phyloP scores from a whole-genome alignment of 2,113 vertebrate species.

The Podarcis muralis region DNA sequence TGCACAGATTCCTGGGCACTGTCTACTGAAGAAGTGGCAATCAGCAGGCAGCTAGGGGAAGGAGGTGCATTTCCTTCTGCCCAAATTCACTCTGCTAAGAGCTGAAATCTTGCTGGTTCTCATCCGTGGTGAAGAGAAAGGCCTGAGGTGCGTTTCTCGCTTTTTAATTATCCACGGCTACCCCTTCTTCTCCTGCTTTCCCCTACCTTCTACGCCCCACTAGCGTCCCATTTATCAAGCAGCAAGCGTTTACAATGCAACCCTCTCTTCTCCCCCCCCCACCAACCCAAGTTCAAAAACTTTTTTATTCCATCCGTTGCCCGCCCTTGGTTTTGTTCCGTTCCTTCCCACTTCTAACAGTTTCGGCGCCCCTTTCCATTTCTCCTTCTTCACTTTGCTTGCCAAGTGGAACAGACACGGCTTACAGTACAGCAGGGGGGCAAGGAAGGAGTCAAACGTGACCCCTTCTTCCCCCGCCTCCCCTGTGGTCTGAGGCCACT shows the following conservation, averaged over 20 bases:
- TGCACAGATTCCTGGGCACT: neutral
- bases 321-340: constrained; percentile 21
- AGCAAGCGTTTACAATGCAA: neutral
- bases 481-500: constrained; percentile 33
- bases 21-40: too few species aligned
- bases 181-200: neutral
- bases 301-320: constrained; percentile 24
- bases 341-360: constrained; percentile 52
- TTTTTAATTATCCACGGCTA: neutral
- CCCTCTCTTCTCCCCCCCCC: neutral
- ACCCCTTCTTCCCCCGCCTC: neutral
- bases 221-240: neutral
- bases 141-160: neutral
- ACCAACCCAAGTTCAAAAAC: constrained; percentile 18
- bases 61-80: neutral
- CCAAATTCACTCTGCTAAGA: neutral
- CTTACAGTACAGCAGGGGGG: constrained; percentile 18
- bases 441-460: neutral
- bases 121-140: neutral
- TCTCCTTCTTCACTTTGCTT: constrained; percentile 23
- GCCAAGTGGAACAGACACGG: constrained; percentile 60
- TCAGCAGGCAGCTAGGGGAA: neutral
- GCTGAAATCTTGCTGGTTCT: neutral
- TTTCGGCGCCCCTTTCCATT: neutral
- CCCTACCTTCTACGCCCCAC: neutral